Base-by-base conservation (phyloP, 2,888 invertebrate species). In the Syrphus vitripennis region DNA sequence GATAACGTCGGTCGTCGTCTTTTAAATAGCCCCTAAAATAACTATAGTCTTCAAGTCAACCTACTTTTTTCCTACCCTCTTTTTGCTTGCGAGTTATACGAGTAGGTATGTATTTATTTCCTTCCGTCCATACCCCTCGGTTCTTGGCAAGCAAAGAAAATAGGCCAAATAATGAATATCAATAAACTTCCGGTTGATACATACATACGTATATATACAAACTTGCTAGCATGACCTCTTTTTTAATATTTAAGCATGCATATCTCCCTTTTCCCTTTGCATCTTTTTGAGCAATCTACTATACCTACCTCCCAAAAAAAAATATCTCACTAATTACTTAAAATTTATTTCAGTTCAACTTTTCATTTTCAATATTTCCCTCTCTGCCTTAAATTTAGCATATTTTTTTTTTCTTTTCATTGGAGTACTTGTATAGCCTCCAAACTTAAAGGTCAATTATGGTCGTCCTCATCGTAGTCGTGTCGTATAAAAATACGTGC, bases 221-320 rank as follows among this genome's bases (percentile, higher is more conserved):
- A 57, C 26, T 63, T 37, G 12, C 67, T 67, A 57, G 80, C 74
- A 75, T 74, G 74, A 80, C 67, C 74, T 61, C 57, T 72, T 79
- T 31, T 24, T 45, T 34, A 48, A 21, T 42, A 59, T 50, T 34
- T 3, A 65, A 48, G n/a, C 48, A 29, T 63, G 63, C 63, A 67
- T 67, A 67, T 65, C 67, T 67, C 67, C 48, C 24, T 10, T 34
- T 21, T 10, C 16, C 16, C 12, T 9, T 21, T 21, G 5, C 6
- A 9, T 34, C 34, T 31, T 12, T 21, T 21, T 2, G 2, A 37
- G 14, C 14, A 21, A 19, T 19, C 12, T 57, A 57, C 1, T 1
- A 31, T 19, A 57, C 5, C 7, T 6, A 2, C 14, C 2, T 14
- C 4, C 14, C 4, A n/a, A 26, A 29, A 12, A 19, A 34, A 72